These are phyloP conservation scores for Bombyx mandarina DNA, from an alignment of 1,140 invertebrate species.

Conservation along the genomic window DNA sequence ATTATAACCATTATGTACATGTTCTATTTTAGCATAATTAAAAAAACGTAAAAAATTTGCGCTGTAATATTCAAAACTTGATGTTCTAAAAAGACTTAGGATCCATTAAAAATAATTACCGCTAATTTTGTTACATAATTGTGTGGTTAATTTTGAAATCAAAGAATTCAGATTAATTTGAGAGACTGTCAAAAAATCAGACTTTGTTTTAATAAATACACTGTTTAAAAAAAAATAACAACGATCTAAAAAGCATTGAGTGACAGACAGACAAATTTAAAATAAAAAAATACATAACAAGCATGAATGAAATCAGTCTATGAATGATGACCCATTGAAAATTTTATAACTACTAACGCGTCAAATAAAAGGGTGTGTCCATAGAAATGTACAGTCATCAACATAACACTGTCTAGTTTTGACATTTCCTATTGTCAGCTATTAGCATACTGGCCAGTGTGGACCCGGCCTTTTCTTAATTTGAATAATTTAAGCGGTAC, in stretches of 20 bases:
- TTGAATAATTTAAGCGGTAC: constrained; percentile 8
- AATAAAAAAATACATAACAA: constrained; percentile 12
- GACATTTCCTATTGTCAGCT: constrained; percentile 47
- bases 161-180: neutral
- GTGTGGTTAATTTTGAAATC: constrained; percentile 1
- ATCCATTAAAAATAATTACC: neutral
- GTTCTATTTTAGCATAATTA: too few species aligned
- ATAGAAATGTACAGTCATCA: constrained; percentile 52
- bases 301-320: constrained; percentile 22
- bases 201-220: too few species aligned
- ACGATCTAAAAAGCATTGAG: neutral
- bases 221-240: too few species aligned
- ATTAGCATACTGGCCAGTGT: constrained; percentile 60
- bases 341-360: constrained; percentile 13
- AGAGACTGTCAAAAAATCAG: too few species aligned
- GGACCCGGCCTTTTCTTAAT: constrained; percentile 18
- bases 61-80: too few species aligned
- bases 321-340: constrained; percentile 49
- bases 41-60: too few species aligned
- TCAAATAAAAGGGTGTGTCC: constrained; percentile 40
- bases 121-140: neutral
- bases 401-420: constrained; percentile 38
- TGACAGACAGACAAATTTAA: neutral
- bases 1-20: too few species aligned
- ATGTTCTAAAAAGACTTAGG: too few species aligned